Conservation (phyloP, 2,113 vertebrate genomes). For the Erinaceus europaeus region DNA sequence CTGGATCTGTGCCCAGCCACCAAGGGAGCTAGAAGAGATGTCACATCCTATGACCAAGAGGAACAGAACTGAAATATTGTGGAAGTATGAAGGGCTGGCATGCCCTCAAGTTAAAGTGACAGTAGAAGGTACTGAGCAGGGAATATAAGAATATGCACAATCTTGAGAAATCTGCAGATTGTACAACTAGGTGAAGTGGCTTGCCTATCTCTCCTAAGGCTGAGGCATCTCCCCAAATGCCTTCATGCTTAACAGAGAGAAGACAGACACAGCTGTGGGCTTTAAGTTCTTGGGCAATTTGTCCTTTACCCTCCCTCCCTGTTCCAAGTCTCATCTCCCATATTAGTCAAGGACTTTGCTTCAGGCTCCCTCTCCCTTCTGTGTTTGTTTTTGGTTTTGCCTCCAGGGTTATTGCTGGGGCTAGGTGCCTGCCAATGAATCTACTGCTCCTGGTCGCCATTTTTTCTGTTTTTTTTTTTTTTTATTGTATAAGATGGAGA, state of each 20-base stretch:
- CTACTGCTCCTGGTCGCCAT: too few species aligned
- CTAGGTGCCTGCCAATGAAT: too few species aligned
- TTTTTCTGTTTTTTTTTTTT: too few species aligned
- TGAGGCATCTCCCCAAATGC: not conserved
- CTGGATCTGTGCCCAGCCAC: not conserved
- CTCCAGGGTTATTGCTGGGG: too few species aligned
- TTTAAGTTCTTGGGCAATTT: not conserved
- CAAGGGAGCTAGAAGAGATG: not conserved
- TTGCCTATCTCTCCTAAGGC: not conserved
- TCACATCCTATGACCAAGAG: not conserved
- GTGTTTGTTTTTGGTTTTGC: not conserved
- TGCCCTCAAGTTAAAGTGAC: not conserved
- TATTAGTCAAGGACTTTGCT: not conserved
- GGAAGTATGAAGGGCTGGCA: not conserved
- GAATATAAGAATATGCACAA: not conserved
- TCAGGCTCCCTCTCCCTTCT: not conserved
- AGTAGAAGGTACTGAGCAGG: not conserved
- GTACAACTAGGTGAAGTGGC: not conserved
- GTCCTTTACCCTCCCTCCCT: not conserved
- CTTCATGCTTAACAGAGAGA: not conserved
- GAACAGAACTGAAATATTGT: not conserved
- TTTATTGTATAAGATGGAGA: too few species aligned
- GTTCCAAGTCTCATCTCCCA: not conserved
- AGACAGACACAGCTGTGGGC: accelerated
- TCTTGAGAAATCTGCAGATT: not conserved